Evolutionary conservation across 2,113 vertebrate species (phyloP).

Genomic region (Arvicanthis niloticus): DNA sequence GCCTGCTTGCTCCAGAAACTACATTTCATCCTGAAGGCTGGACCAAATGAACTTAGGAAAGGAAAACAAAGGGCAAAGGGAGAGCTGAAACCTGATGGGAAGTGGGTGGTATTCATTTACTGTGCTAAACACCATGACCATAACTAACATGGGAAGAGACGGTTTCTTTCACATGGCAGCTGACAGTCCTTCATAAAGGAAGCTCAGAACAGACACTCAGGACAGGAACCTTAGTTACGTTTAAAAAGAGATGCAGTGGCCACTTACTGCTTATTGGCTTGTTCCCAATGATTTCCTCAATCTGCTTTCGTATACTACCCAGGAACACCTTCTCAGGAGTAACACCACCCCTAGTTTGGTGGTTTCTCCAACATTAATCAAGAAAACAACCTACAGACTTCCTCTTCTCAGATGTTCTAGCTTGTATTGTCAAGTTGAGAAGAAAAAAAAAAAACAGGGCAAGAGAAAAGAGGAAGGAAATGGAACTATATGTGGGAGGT

Average conservation of each 20-base stretch:
- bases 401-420: neutral
- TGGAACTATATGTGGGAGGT: no score
- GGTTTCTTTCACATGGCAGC: neutral
- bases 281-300: neutral
- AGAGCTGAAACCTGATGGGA: neutral
- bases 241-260: fast-evolving
- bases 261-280: neutral
- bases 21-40: neutral
- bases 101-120: neutral
- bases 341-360: neutral
- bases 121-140: neutral
- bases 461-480: neutral
- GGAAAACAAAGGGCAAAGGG: neutral
- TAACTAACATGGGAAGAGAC: neutral
- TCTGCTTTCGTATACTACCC: neutral
- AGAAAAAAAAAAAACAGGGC: no score
- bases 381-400: neutral
- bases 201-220: neutral
- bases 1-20: neutral
- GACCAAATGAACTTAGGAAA: neutral
- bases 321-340: neutral
- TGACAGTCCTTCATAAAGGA: neutral
- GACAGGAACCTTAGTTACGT: neutral
- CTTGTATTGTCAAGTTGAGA: neutral
- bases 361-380: neutral